Evolutionary conservation across 1,140 invertebrate species (phyloP), one percentile per base, ranked within the genome.

Genomic region (Palaemon carinicauda): DNA sequence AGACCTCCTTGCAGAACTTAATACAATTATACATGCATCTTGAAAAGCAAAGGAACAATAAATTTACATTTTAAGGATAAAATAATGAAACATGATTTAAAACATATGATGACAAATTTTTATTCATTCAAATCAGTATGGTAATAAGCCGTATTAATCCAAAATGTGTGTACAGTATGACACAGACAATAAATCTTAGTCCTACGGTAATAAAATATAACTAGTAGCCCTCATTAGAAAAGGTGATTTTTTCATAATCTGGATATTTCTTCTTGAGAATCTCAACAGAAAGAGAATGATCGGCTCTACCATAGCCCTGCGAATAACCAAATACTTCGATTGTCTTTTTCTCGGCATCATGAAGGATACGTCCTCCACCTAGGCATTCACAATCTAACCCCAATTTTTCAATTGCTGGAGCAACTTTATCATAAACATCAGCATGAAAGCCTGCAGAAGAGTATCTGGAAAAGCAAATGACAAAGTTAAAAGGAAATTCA

Each of bases 271-370:
- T 94, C 90, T 96, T 95, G 71, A 98, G 90, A 27, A 98, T 90
- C 17, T 93, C 93, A 3, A 95, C 95, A 12, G 96, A 92, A 12
- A 95, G 91, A 90, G 94, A 91, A 92, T 98, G 97, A 91, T 98
- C 96, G 24, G 96, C 96, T 91, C 94, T 94, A 0, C 97, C 97
- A 91, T 94, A 98, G 4, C 95, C 96, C 94, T 95, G 94, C 24
- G 96, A 98, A 91, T 97, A 97, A 78, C 96, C 96, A 92, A 96
- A 97, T 87, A 98, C 96, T 90, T 95, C 93, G 73, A 98, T 94
- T 77, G 92, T 94, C 90, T 96, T 97, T n/a, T 93, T 92, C 3
- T 92, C 92, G 1, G 94, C 91, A 56, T 96, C 94, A 91, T 97
- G 96, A 27, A 94, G 92, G 89, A 98, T 97, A 89, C 96, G 93